Evolutionary conservation across 2,888 invertebrate species (phyloP), one percentile per base, ranked within the genome.

Genomic region (Sinotaia quadrata): DNA sequence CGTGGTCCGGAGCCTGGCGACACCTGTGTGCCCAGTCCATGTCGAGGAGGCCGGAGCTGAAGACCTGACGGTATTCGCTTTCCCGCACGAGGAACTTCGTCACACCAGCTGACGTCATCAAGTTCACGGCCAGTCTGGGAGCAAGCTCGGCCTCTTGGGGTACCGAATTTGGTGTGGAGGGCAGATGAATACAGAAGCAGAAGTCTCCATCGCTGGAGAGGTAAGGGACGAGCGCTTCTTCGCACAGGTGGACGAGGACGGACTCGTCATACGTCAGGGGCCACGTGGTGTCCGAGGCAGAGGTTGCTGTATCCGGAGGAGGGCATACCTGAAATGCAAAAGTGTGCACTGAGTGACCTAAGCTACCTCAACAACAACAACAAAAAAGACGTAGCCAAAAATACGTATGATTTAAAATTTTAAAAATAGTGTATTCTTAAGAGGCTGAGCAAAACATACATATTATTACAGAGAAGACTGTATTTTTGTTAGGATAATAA

Each of bases 11-110:
- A 4, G 68, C 68, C 31, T 60, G 49, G 10, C 62, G 60, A 10
- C 61, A 52, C 36, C 68, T 62, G 12, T 68, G 66, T 33, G 69
- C 69, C 76, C 75, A 76, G 29, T 78, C 77, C 78, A 79, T 79
- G n/a, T n/a, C n/a, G n/a, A n/a, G n/a, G n/a, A n/a, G n/a, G n/a
- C n/a, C n/a, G 37, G 73, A 77, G 69, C 75, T 74, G 59, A 60
- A 67, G 10, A 34, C 51, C 29, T 24, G 59, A 29, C 33, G 51
- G 44, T 34, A 49, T 41, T 51, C 24, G 21, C 37, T 24, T 41
- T 60, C 52, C 0, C 12, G 4, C 36, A 67, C 52, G 27, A 21
- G 29, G 27, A 59, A 36, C 41, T 65, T 56, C 52, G 37, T 21
- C 60, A 51, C 66, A 49, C 44, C 47, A 34, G 33, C 57, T 21